A percentile compares a stretch with the other conserved stretches of the same genome.
Conservation (phyloP, 2,888 invertebrate species). For the Lycocerus yunnanus region DNA sequence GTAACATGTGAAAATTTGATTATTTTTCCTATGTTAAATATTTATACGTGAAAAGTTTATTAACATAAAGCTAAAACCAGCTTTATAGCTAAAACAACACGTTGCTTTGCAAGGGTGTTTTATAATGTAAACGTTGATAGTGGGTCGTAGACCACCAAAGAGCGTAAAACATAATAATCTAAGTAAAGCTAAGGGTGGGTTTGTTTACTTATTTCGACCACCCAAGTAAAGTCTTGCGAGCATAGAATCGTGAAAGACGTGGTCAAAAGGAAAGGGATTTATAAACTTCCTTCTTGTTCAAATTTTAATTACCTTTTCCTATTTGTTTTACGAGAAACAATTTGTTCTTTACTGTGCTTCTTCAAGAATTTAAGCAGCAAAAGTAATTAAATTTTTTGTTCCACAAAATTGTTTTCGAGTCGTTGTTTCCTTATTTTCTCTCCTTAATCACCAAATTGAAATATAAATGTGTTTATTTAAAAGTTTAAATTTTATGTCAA, state of each 20-base stretch:
- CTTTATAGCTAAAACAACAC: constrained; percentile 22
- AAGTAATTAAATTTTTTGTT: constrained; percentile 6
- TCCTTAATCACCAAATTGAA: neutral
- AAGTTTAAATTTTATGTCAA: constrained; percentile 2
- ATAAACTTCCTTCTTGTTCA: constrained; percentile 22
- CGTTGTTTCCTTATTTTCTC: neutral
- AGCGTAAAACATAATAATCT: constrained; percentile 43
- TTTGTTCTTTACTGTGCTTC: constrained; percentile 1
- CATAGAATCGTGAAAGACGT: constrained; percentile 12
- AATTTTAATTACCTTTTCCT: constrained; percentile 27
- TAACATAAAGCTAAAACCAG: constrained; percentile 13
- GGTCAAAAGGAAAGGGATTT: constrained; percentile 17
- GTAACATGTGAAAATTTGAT: neutral
- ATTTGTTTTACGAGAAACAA: constrained; percentile 15
- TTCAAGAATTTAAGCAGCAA: constrained; percentile 7
- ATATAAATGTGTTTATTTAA: neutral
- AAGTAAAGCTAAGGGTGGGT: constrained; percentile 37
- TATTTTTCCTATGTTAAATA: neutral
- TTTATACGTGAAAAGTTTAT: neutral
- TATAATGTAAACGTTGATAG: constrained; percentile 13
- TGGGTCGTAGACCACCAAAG: constrained; percentile 41
- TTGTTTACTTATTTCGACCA: constrained; percentile 35
- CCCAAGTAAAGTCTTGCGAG: constrained; percentile 11
- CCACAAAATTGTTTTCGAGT: neutral
- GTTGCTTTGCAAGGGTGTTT: constrained; percentile 21